phyloP scores from a whole-genome alignment of 2,797 vertebrate species.

The Eupleurogrammus muticus region DNA sequence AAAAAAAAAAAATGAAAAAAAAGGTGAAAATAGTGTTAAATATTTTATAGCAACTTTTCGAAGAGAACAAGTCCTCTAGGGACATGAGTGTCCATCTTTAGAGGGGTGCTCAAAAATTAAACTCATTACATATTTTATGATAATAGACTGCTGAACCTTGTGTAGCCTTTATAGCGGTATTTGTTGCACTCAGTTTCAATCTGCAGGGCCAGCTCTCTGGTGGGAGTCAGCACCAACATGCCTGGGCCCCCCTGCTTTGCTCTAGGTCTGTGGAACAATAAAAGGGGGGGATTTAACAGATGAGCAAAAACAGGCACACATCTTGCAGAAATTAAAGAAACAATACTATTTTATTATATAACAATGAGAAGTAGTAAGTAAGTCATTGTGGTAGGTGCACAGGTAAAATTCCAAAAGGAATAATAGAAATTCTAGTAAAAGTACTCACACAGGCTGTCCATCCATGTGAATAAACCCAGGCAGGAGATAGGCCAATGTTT shows the following conservation, averaged over 20 bases:
- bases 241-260: slow-evolving; percentile 88
- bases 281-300: not conserved
- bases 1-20: too few relatives aligned
- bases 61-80: too few relatives aligned
- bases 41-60: too few relatives aligned
- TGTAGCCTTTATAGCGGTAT: slow-evolving; percentile 92
- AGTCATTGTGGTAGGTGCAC: not conserved
- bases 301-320: not conserved
- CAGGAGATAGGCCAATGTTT: slow-evolving; percentile 94
- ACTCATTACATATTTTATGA: too few relatives aligned
- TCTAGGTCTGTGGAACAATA: slow-evolving; percentile 75
- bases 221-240: slow-evolving; percentile 96
- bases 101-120: too few relatives aligned
- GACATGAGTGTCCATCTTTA: too few relatives aligned
- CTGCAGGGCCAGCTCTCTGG: slow-evolving; percentile 95
- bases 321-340: not conserved
- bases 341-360: not conserved
- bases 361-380: not conserved
- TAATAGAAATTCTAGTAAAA: not conserved
- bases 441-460: slow-evolving; percentile 90
- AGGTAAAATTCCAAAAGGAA: too few relatives aligned
- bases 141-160: slow-evolving; percentile 81
- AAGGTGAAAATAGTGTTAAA: too few relatives aligned
- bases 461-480: slow-evolving; percentile 98
- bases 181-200: slow-evolving; percentile 94